phyloP scores from a whole-genome alignment of 2,797 vertebrate species.

The Corythornis leucogaster region DNA sequence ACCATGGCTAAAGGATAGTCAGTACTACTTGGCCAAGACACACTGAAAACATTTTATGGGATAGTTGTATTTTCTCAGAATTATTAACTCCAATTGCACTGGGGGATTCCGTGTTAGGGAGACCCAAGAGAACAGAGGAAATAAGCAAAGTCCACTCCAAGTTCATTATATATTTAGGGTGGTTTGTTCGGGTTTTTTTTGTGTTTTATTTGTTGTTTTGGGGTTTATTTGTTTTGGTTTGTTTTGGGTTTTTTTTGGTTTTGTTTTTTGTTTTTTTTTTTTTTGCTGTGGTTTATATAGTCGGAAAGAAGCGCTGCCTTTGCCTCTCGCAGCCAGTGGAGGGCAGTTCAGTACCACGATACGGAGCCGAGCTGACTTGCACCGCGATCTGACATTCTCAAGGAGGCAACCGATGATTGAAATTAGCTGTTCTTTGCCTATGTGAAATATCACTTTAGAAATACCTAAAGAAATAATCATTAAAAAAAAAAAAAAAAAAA shows the following conservation, averaged over 20 bases:
- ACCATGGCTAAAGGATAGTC: not conserved
- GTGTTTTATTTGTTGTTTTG: too few species aligned
- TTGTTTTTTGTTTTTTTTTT: too few species aligned
- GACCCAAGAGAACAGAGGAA: not conserved
- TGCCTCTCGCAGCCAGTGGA: slow-evolving; percentile 74
- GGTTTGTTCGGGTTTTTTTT: too few species aligned
- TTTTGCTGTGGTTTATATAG: not conserved
- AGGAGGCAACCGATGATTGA: slow-evolving; percentile 61
- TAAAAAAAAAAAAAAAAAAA: not conserved
- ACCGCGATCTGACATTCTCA: slow-evolving; percentile 1
- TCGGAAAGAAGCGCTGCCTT: not conserved
- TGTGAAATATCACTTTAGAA: slow-evolving; percentile 54
- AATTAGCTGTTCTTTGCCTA: slow-evolving; percentile 68
- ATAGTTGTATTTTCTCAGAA: not conserved
- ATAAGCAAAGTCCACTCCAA: not conserved
- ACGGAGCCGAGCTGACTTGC: not conserved
- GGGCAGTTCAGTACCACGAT: slow-evolving; percentile 77
- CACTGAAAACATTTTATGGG: not conserved
- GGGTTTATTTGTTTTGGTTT: too few species aligned
- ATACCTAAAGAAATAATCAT: slow-evolving; percentile 53
- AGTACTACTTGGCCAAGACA: not conserved
- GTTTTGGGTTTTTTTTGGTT: not conserved
- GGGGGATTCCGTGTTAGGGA: not conserved
- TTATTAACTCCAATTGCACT: not conserved
- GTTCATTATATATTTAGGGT: not conserved